Evolutionary conservation across 92 coral and sea anemone species (phyloP).

Genomic region (Montipora capitata): DNA sequence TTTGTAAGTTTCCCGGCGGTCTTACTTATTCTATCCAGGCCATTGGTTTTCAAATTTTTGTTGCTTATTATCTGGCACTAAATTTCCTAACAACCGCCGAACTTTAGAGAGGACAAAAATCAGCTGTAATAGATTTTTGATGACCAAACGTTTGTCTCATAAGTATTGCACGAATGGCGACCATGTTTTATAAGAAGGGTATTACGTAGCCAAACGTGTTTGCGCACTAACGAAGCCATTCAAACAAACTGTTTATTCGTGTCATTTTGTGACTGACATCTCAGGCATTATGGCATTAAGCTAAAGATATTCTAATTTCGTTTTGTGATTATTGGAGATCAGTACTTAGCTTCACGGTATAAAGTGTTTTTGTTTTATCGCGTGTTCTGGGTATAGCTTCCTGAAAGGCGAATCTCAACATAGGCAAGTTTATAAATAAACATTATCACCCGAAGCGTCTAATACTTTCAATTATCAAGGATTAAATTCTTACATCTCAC

Average conservation of each 20-base stretch:
- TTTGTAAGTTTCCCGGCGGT: neutral
- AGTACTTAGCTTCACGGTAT: conserved; percentile 68
- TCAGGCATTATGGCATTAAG: conserved; percentile 90
- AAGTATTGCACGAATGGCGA: conserved; percentile 40
- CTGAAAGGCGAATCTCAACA: conserved; percentile 36
- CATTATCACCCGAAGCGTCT: conserved; percentile 58
- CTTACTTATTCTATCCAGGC: neutral
- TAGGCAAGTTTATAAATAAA: conserved; percentile 62
- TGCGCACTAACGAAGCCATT: conserved; percentile 89
- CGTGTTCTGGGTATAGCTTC: conserved; percentile 44
- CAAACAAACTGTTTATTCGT: conserved; percentile 90
- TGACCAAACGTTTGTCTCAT: conserved; percentile 34
- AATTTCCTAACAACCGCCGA: neutral
- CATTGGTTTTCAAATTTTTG: neutral
- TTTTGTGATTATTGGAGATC: conserved; percentile 81
- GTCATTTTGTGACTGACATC: conserved; percentile 88
- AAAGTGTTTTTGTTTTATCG: conserved; percentile 62
- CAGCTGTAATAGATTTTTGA: conserved; percentile 9
- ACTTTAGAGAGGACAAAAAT: neutral
- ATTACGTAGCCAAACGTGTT: conserved; percentile 86
- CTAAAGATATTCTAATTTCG: conserved; percentile 92
- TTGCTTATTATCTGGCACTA: neutral
- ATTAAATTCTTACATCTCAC: conserved; percentile 49
- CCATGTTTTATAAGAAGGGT: conserved; percentile 51
- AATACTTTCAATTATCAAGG: conserved; percentile 64